Percentiles rank a stretch among this genome's conserved stretches.
phyloP scores from a whole-genome alignment of 2,888 invertebrate genomes.

The Melinopterus prodromus region DNA sequence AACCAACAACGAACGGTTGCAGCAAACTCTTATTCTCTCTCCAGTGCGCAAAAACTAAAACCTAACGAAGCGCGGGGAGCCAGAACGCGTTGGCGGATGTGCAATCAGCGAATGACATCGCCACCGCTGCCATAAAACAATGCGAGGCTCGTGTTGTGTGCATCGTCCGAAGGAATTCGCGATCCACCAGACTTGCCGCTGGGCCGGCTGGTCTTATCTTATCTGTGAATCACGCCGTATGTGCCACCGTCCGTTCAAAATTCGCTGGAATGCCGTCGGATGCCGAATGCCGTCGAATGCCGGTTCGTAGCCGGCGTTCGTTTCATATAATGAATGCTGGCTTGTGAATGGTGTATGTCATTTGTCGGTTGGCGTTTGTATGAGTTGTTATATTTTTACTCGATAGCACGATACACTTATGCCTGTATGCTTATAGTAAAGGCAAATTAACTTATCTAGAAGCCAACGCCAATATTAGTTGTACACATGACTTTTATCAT shows the following conservation, averaged over 20 bases:
- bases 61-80: neutral
- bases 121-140: neutral
- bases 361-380: too few species aligned
- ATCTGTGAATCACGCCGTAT: neutral
- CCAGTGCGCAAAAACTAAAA: neutral
- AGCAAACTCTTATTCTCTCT: neutral
- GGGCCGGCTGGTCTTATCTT: neutral
- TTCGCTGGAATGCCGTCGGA: neutral
- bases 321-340: too few species aligned
- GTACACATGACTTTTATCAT: too few species aligned
- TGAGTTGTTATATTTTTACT: too few species aligned
- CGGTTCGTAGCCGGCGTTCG: neutral
- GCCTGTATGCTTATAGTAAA: too few species aligned
- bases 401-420: too few species aligned
- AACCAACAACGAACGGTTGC: neutral
- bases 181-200: neutral
- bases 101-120: neutral
- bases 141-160: neutral
- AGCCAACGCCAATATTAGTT: too few species aligned
- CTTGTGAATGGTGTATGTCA: too few species aligned
- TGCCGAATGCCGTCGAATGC: too few species aligned
- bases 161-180: neutral
- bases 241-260: neutral
- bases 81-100: slow-evolving; percentile 4
- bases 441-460: too few species aligned